Evolutionary conservation across 1,140 invertebrate genomes (phyloP).

Genomic region (Caenorhabditis inopinata): DNA sequence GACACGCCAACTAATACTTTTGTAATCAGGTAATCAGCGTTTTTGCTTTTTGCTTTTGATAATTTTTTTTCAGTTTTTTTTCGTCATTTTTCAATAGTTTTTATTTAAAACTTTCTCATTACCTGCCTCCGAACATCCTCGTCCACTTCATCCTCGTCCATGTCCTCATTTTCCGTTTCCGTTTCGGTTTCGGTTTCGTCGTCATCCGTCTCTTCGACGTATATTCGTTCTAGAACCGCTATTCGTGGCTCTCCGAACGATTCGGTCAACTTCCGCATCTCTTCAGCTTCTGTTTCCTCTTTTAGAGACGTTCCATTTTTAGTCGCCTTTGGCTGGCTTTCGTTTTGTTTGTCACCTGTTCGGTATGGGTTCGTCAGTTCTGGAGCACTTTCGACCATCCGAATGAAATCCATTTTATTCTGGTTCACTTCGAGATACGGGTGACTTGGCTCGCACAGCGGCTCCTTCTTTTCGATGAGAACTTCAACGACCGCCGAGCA

Average conservation of each 20-base stretch:
- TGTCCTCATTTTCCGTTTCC: neutral
- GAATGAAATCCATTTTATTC: constrained; percentile 25
- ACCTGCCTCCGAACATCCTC: constrained; percentile 15
- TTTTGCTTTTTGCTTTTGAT: too few species aligned
- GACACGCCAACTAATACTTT: too few species aligned
- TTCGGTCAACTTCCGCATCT: constrained; percentile 1
- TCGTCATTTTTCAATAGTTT: too few species aligned
- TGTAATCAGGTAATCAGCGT: too few species aligned
- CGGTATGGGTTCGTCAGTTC: neutral
- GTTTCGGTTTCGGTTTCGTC: constrained; percentile 22
- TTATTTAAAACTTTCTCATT: too few species aligned
- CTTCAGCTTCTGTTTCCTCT: constrained; percentile 16
- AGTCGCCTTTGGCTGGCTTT: too few species aligned
- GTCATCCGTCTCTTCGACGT: constrained; percentile 14
- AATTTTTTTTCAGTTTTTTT: too few species aligned
- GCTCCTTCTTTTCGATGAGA: neutral
- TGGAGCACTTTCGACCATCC: constrained; percentile 14
- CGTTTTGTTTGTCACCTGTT: neutral
- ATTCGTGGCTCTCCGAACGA: neutral
- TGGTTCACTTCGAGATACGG: too few species aligned
- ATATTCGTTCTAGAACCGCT: neutral
- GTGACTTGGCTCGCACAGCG: too few species aligned
- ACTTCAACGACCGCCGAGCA: neutral
- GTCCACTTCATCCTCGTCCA: neutral
- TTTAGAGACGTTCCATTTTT: neutral